Evolutionary conservation across 2,113 vertebrate genomes (phyloP).

Genomic region (Pelecanoides urinatrix): DNA sequence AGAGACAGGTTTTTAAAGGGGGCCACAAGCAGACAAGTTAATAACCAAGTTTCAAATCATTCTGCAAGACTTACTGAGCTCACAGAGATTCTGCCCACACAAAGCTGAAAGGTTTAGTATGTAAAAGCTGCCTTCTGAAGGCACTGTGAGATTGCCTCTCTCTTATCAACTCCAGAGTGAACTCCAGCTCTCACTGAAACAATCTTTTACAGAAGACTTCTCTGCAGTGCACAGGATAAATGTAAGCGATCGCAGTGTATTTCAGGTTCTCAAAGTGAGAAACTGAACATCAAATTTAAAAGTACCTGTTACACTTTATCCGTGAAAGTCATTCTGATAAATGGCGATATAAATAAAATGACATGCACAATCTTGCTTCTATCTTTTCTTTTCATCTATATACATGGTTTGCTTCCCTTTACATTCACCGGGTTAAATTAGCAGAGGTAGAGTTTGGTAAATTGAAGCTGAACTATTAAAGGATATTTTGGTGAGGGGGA

Average conservation of each 20-base stretch:
- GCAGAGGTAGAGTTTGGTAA: not conserved
- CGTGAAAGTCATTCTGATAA: not conserved
- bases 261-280: not conserved
- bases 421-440: not conserved
- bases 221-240: not conserved
- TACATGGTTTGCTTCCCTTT: not conserved
- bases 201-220: not conserved
- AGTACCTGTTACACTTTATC: not conserved
- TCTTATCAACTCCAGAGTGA: not conserved
- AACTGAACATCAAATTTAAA: not conserved
- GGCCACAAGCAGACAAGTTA: not conserved
- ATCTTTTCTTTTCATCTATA: not conserved
- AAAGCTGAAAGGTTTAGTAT: not conserved
- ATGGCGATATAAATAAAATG: not conserved
- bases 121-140: not conserved
- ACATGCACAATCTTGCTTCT: not conserved
- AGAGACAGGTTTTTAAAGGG: not conserved
- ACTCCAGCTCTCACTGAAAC: not conserved
- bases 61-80: not conserved
- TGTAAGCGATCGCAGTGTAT: not conserved
- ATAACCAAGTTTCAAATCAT: not conserved
- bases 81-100: conserved; percentile 4
- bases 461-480: not conserved
- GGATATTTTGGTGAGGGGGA: not conserved
- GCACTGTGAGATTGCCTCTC: not conserved